Evolutionary conservation across 2,888 invertebrate species (phyloP).

Genomic region (Girardia tigrina): DNA sequence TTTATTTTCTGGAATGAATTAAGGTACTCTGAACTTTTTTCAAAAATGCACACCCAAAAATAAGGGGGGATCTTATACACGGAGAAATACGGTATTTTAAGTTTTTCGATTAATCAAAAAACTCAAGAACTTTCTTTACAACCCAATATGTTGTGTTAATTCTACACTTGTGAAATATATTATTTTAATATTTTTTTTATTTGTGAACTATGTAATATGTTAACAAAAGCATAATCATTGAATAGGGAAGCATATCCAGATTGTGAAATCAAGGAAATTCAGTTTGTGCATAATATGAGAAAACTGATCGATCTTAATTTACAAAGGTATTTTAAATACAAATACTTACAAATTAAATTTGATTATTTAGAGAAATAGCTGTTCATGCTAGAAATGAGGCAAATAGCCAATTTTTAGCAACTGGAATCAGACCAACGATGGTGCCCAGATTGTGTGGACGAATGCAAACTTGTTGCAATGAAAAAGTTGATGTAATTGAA

Average conservation of each 20-base stretch:
- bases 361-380: background rate
- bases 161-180: too few relatives aligned
- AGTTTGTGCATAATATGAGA: constrained; percentile 6
- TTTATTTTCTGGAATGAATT: too few relatives aligned
- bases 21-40: too few relatives aligned
- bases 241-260: background rate
- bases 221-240: too few relatives aligned
- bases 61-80: too few relatives aligned
- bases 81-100: too few relatives aligned
- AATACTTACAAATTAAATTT: background rate
- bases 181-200: too few relatives aligned
- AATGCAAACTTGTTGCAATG: background rate
- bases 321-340: background rate
- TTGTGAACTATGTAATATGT: too few relatives aligned
- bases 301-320: background rate
- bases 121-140: too few relatives aligned
- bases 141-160: too few relatives aligned
- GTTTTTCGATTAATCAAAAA: too few relatives aligned
- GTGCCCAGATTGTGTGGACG: background rate
- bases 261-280: background rate
- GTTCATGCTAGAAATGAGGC: background rate
- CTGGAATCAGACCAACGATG: background rate
- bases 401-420: background rate
- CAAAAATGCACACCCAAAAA: too few relatives aligned
- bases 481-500: background rate